Conservation (phyloP, 2,797 vertebrate species). For the Peromyscus attwateri region DNA sequence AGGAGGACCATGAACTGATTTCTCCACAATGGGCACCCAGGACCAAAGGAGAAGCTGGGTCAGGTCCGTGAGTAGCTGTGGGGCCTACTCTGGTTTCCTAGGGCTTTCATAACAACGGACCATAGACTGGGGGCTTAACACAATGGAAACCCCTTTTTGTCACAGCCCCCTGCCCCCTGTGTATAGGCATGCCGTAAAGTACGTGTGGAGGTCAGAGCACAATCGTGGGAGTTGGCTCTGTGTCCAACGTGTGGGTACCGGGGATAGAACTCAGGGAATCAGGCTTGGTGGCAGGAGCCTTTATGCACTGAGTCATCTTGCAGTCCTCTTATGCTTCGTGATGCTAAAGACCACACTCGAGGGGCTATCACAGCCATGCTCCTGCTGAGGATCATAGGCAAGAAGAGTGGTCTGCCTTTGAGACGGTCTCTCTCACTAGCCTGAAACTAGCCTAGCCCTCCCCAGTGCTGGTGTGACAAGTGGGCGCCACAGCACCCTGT, state of each 20-base stretch:
- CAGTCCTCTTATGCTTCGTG: neutral
- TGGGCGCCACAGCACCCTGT: neutral
- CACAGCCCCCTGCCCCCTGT: no score
- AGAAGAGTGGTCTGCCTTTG: neutral
- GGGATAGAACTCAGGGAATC: neutral
- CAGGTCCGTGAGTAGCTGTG: neutral
- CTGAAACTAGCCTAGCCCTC: neutral
- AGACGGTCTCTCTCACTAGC: neutral
- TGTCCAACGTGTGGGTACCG: neutral
- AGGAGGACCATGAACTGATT: neutral
- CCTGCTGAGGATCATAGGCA: neutral
- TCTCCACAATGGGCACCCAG: neutral
- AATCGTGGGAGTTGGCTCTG: neutral
- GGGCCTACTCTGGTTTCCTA: rapidly evolving
- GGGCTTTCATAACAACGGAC: neutral
- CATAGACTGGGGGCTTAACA: neutral
- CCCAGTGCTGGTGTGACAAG: no score
- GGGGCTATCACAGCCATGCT: neutral
- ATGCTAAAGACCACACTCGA: neutral
- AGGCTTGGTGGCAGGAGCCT: neutral
- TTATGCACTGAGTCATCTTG: neutral
- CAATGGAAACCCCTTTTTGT: neutral
- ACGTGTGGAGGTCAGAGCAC: neutral
- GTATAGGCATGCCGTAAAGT: neutral
- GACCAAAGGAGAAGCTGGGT: neutral